Evolutionary conservation across 2,888 invertebrate species (phyloP).

Genomic region (Amiota mariae): DNA sequence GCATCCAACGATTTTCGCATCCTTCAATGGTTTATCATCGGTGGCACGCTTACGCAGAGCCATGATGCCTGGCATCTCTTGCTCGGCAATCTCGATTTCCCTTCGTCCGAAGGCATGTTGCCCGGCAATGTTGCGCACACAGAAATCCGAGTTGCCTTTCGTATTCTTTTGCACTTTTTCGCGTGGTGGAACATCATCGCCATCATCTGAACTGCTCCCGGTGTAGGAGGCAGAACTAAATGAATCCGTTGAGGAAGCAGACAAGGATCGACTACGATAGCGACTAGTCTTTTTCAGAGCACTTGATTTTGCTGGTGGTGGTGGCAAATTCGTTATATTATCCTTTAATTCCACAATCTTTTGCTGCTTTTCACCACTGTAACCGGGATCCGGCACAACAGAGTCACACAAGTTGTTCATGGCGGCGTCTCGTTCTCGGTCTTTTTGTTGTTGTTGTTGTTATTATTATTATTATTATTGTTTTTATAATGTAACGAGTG

Average conservation of each 20-base stretch:
- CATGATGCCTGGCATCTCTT: slow-evolving; percentile 99
- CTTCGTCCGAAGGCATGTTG: slow-evolving; percentile 94
- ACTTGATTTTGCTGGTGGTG: slow-evolving; percentile 76
- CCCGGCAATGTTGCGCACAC: slow-evolving; percentile 89
- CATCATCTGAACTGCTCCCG: slow-evolving; percentile 91
- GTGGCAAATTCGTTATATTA: slow-evolving; percentile 51
- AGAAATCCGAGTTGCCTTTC: slow-evolving; percentile 90
- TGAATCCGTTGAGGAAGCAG: slow-evolving; percentile 95
- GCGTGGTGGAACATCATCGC: slow-evolving; percentile 93
- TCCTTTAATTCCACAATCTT: slow-evolving; percentile 53
- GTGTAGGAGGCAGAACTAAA: slow-evolving; percentile 84
- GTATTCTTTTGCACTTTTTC: slow-evolving; percentile 93
- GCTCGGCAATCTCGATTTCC: slow-evolving; percentile 98
- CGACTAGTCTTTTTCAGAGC: slow-evolving; percentile 90
- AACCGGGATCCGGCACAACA: slow-evolving; percentile 71
- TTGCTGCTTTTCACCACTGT: slow-evolving; percentile 64
- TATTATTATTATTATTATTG: slow-evolving; percentile 11
- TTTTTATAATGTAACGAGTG: slow-evolving; percentile 45
- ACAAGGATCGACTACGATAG: slow-evolving; percentile 91
- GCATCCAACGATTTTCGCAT: slow-evolving; percentile 97
- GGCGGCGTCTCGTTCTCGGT: slow-evolving; percentile 19
- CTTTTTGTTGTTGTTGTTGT: not conserved
- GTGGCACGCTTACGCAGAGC: slow-evolving; percentile 92
- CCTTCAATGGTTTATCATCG: slow-evolving; percentile 94
- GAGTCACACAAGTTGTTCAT: slow-evolving; percentile 70